Evolutionary conservation across 2,888 invertebrate genomes (phyloP), one percentile per base, ranked within the genome.

Genomic region (Pardosa pseudoannulata): DNA sequence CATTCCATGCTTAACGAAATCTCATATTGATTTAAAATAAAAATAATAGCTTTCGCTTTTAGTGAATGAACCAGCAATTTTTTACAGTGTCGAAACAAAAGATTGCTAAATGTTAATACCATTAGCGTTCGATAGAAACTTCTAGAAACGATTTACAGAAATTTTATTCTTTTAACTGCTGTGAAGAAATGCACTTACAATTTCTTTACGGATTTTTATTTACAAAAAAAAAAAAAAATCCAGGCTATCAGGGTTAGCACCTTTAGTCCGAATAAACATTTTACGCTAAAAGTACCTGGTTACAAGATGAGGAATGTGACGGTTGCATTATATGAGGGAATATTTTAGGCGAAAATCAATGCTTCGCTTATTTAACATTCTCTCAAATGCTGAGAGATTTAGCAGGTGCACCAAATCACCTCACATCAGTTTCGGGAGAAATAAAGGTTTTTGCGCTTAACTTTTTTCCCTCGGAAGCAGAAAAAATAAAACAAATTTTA

Each of bases 351-450:
- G 65, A 83, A 83, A 83, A 83, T 83, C 82, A 83, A 83, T 83
- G 82, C 81, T 16, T 36, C 75, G 62, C 81, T 70, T 83, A 83
- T 83, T 83, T 83, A 83, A 83, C 82, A 76, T 82, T 83, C 71
- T 71, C 76, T 71, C 76, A 76, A 83, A 76, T 83, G 82, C 76
- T 83, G 82, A 83, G 82, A 83, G 72, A 27, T 46, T n/a, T 31
- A 28, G 65, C 82, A 83, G 82, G 76, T 83, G 82, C 71, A 64
- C 29, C n/a, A 76, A 83, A 83, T 83, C 76, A 65, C 82, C 76
- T 71, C 71, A 62, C 76, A 46, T 72, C 76, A 71, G 62, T 82
- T 75, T 62, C 41, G 62, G 56, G 56, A 46, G 81, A 79, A 79
- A 71, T 79, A 41, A 79, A 79, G 72, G 79, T 79, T 79, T 79